Evolutionary conservation across 2,888 invertebrate species (phyloP), one percentile per base, ranked within the genome.

Genomic region (Drosophila histrio): DNA sequence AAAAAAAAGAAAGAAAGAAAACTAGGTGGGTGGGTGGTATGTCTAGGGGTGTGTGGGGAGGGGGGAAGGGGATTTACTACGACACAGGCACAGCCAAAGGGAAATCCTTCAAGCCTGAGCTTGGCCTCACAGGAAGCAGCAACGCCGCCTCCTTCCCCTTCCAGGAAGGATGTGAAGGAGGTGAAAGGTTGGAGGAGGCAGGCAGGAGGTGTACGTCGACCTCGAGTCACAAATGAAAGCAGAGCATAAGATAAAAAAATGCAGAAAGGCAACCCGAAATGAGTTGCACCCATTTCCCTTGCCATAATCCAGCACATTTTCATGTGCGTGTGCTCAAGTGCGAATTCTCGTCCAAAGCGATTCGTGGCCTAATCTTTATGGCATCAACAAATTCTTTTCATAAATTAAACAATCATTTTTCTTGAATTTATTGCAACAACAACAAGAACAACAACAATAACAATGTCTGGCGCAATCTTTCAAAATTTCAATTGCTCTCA

Each of bases 361-460:
- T 3, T 17, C 3, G 53, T 8, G 19, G 19, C 21, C 49, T 66
- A 65, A 59, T 47, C 47, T 61, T 17, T 15, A 3, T 32, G 22
- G 34, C 32, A 57, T 38, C 56, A 56, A 57, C 44, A 70, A 60
- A 72, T 53, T 34, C 47, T 56, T 64, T 72, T 46, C 64, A 65
- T 72, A 77, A 85, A 78, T 83, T 71, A 66, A 78, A 78, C 69
- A 86, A 77, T 79, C 34, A 68, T 79, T 69, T 81, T 65, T 65
- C 63, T 49, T 66, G 39, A 75, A 75, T 76, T 79, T 79, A 73
- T 75, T 49, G 32, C 56, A 61, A 38, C 2, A 26, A 34, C 47
- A 77, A n/a, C n/a, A n/a, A n/a, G n/a, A 26, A 6, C 26, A 38
- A 58, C 53, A 70, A 64, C 49, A 61, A 60, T 30, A 49, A 38